A percentile compares a stretch with the other conserved stretches of the same genome.
phyloP scores from a whole-genome alignment of 2,888 invertebrate species.

The Pachliopta kotzebuea region DNA sequence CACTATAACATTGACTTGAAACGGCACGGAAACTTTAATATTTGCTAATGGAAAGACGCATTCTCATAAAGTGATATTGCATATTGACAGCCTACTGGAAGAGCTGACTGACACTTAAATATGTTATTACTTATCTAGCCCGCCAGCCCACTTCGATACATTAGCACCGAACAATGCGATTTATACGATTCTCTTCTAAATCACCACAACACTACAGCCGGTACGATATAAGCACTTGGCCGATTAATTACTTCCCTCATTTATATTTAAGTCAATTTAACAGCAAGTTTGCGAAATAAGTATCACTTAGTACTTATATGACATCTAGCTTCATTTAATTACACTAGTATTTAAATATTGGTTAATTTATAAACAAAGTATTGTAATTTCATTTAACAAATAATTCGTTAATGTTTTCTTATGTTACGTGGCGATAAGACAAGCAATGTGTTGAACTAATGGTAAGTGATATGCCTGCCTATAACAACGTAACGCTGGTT shows the following conservation, averaged over 20 bases:
- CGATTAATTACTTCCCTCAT: conserved; percentile 8
- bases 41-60: conserved; percentile 47
- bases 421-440: too few species aligned
- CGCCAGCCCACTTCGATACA: conserved; percentile 34
- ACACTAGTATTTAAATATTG: background rate
- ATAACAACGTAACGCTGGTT: too few species aligned
- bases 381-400: too few species aligned
- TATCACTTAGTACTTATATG: background rate
- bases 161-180: conserved; percentile 40
- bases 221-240: conserved; percentile 16
- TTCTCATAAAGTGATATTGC: conserved; percentile 60
- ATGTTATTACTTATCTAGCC: conserved; percentile 54
- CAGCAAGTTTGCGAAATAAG: background rate
- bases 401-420: too few species aligned
- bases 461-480: too few species aligned
- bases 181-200: conserved; percentile 43
- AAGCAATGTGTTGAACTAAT: too few species aligned
- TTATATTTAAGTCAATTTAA: background rate
- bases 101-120: conserved; percentile 52
- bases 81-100: conserved; percentile 55
- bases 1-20: background rate
- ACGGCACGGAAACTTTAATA: conserved; percentile 30
- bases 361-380: background rate
- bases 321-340: background rate
- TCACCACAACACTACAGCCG: conserved; percentile 41